phyloP scores from a whole-genome alignment of 2,888 invertebrate genomes.

The Diadegma fenestrale region DNA sequence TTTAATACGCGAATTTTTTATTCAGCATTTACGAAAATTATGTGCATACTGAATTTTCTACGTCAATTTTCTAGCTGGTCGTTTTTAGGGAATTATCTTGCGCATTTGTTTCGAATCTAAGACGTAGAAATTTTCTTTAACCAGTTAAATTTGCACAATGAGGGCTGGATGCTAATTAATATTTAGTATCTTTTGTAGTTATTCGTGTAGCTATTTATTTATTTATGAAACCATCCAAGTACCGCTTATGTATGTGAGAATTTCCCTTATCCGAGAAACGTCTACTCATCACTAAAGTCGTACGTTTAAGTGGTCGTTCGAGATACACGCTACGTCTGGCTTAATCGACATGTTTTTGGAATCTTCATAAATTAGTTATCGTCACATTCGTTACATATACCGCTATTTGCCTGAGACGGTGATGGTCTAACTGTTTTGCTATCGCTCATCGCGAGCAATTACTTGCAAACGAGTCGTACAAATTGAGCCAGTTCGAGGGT shows the following conservation, averaged over 20 bases:
- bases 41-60: no score
- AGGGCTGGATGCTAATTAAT: neutral
- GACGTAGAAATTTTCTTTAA: neutral
- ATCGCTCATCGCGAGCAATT: conserved; percentile 1
- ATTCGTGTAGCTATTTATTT: neutral
- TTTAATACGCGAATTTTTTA: no score
- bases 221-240: neutral
- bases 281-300: conserved; percentile 27
- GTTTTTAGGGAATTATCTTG: no score
- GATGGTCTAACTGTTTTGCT: conserved; percentile 13
- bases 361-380: conserved; percentile 28
- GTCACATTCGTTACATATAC: neutral
- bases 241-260: conserved; percentile 1
- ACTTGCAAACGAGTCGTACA: neutral
- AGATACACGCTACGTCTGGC: neutral
- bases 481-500: neutral
- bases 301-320: conserved; percentile 33
- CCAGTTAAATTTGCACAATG: neutral
- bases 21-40: no score
- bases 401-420: neutral
- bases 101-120: no score
- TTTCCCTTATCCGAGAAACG: neutral
- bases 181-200: neutral
- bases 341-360: conserved; percentile 25
- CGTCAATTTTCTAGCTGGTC: no score